A percentile compares a stretch with the other conserved stretches of the same genome.
Evolutionary conservation across 2,888 invertebrate species (phyloP).

Genomic region (Lutraria lutraria): DNA sequence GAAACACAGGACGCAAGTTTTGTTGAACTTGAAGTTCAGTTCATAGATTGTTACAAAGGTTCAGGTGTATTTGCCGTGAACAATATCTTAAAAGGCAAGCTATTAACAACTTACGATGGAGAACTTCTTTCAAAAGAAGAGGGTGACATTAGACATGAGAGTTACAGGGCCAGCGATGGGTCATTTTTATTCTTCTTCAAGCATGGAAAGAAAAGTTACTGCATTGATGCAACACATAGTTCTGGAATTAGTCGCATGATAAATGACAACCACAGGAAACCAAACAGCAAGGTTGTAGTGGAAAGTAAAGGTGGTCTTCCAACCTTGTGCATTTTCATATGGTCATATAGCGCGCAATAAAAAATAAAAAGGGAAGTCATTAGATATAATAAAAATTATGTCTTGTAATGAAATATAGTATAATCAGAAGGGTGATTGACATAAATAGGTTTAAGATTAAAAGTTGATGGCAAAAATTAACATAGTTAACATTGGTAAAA

Average conservation of each 20-base stretch:
- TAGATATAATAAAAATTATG: too few relatives aligned
- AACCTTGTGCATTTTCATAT: slow-evolving; percentile 33
- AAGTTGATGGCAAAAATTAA: too few relatives aligned
- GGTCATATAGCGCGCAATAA: slow-evolving; percentile 32
- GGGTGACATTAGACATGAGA: not conserved
- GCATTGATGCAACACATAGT: slow-evolving; percentile 45
- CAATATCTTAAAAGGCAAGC: not conserved
- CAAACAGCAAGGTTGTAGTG: slow-evolving; percentile 42
- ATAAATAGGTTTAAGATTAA: too few relatives aligned
- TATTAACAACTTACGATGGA: not conserved
- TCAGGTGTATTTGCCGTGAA: not conserved
- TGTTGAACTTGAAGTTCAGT: not conserved
- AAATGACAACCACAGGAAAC: slow-evolving; percentile 40
- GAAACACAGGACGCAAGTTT: too few relatives aligned
- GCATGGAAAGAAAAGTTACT: not conserved
- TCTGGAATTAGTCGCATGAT: slow-evolving; percentile 36
- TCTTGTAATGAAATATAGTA: too few relatives aligned
- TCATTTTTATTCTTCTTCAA: not conserved
- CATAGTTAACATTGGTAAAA: too few relatives aligned
- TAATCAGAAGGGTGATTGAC: too few relatives aligned
- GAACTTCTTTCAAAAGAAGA: not conserved
- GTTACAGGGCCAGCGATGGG: not conserved
- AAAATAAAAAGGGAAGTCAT: slow-evolving; percentile 33
- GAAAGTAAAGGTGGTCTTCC: slow-evolving; percentile 32
- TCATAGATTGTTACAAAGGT: not conserved